Evolutionary conservation across 2,888 invertebrate genomes (phyloP), one percentile per base, ranked within the genome.

Genomic region (Ephialtes manifestator): DNA sequence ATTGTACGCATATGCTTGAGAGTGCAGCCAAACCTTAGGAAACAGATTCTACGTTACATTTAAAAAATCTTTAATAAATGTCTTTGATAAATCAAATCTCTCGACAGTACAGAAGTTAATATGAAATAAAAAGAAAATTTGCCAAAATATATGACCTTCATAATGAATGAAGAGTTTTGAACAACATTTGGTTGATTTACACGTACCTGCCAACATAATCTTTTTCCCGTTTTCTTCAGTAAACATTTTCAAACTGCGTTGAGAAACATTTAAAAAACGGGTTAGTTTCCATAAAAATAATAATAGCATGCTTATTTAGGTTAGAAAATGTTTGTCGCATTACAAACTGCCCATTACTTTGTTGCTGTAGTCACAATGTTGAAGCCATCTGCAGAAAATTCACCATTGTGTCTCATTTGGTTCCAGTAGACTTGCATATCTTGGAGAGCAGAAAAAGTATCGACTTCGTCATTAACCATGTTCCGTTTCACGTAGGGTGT

Each of bases 291-390:
- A 24, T 24, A 55, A 3, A 10, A 55, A 55, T 11, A 13, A 13
- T 20, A 55, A 24, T 55, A 13, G 24, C 55, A 24, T 55, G 24
- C 7, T 55, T 4, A 1, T 46, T 46, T 11, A 24, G 55, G 1
- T 15, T 55, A 24, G 0, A 4, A 31, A 15, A n/a, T 58, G 3
- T 58, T 58, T 15, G 31, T 28, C 13, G 13, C 10, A 4, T 24
- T 24, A 24, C 2, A 60, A 60, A 28, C 13, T 15, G 0, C 11
- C 4, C 1, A 5, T 60, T 60, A 60, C 60, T 60, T 60, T 7
- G 60, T 60, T 7, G n/a, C 31, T 31, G 60, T 60, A 15, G 60
- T 13, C 5, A 60, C 60, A 60, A 60, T 31, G 60, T 60, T 31
- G 31, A 15, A 60, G 31, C 15, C 13, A 4, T 60, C 60, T 7